Evolutionary conservation across 2,113 vertebrate species (phyloP).

Genomic region (Eidolon helvum): DNA sequence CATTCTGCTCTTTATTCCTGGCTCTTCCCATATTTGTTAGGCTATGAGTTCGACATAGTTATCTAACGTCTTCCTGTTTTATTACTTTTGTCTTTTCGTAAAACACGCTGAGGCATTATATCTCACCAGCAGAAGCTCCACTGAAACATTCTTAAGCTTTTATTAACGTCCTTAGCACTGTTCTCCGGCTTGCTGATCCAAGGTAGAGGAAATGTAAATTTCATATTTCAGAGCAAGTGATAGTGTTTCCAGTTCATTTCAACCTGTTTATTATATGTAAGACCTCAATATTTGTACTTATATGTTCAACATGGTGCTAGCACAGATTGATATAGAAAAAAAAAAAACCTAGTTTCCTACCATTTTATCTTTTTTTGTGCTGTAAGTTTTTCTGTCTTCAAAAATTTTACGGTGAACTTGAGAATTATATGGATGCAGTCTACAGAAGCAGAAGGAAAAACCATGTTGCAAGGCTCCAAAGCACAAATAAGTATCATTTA

Average conservation of each 20-base stretch:
- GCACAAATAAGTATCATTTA: neutral
- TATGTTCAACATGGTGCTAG: neutral
- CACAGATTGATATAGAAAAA: neutral
- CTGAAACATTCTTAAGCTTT: neutral
- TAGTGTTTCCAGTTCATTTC: neutral
- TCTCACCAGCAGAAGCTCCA: neutral
- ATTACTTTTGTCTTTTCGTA: neutral
- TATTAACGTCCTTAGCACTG: neutral
- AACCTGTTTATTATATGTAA: neutral
- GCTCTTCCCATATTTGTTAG: neutral
- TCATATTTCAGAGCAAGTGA: neutral
- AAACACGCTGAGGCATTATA: neutral
- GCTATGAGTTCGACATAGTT: neutral
- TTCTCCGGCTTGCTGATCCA: neutral
- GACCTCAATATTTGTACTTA: neutral
- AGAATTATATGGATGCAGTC: neutral
- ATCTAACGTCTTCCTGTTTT: neutral
- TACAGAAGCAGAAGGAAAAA: neutral
- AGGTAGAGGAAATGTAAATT: neutral
- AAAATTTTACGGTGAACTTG: neutral
- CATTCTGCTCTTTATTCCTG: neutral
- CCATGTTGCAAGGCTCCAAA: neutral
- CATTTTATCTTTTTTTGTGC: neutral
- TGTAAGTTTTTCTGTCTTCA: neutral
- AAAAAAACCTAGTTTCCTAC: neutral